Conservation (phyloP, 1,140 invertebrate genomes). For the Drosophila parabipectinata region DNA sequence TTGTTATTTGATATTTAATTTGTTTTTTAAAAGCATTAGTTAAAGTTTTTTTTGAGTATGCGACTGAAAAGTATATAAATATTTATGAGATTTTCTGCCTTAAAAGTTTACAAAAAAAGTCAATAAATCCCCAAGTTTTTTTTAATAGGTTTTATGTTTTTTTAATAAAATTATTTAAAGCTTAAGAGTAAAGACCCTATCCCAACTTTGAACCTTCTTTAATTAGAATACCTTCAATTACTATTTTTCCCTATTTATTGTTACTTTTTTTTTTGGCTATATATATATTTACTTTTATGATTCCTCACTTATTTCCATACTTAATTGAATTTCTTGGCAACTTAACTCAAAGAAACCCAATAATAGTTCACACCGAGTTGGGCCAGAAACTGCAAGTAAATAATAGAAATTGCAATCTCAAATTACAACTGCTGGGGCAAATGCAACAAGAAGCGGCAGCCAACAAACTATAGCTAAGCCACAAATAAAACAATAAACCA, state of each 20-base stretch:
- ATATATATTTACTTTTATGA: not conserved
- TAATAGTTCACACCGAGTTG: constrained; percentile 64
- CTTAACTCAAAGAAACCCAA: constrained; percentile 10
- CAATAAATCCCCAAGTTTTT: not conserved
- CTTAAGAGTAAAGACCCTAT: too few relatives aligned
- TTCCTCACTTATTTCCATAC: not conserved
- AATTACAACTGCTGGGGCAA: constrained; percentile 43
- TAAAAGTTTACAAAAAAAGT: not conserved
- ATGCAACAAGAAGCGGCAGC: constrained; percentile 21
- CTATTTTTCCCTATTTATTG: not conserved
- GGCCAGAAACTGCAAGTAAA: constrained; percentile 79
- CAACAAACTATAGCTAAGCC: constrained; percentile 24
- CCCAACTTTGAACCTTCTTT: too few relatives aligned
- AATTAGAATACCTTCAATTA: not conserved
- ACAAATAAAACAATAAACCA: constrained; percentile 72
- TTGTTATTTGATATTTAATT: not conserved
- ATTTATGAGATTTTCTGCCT: not conserved
- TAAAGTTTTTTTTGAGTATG: not conserved
- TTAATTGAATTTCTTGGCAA: constrained; percentile 18
- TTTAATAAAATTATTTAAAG: not conserved
- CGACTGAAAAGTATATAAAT: not conserved
- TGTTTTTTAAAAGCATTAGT: not conserved
- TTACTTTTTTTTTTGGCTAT: not conserved
- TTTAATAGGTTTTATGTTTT: not conserved
- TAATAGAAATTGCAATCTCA: constrained; percentile 68